A percentile compares a stretch with the other conserved stretches of the same genome.
Evolutionary conservation across 37 sponge, comb jelly and placozoan species (phyloP).

Genomic region (Halichondria panicea): DNA sequence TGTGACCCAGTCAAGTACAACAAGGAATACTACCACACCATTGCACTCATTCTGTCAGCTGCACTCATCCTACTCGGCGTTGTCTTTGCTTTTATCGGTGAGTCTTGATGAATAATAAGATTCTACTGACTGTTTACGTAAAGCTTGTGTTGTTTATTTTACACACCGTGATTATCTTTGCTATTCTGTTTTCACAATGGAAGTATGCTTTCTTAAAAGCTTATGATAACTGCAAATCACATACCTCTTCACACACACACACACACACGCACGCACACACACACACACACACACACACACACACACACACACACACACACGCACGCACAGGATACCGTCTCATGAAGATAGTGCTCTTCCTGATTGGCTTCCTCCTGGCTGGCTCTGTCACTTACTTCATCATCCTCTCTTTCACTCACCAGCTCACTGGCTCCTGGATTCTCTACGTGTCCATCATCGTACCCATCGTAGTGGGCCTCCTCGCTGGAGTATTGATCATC

Average conservation of each 20-base stretch:
- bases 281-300: constrained; percentile 25
- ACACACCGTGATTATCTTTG: neutral
- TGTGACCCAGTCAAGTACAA: constrained; percentile 47
- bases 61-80: constrained; percentile 21
- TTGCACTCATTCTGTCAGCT: constrained; percentile 32
- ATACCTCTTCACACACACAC: constrained; percentile 45
- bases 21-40: constrained; percentile 14
- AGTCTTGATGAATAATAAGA: no score
- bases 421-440: constrained; percentile 18
- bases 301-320: constrained; percentile 17
- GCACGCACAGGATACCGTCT: constrained; percentile 38
- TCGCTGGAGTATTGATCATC: constrained; percentile 39
- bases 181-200: neutral
- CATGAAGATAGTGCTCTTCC: constrained; percentile 49
- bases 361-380: constrained; percentile 51
- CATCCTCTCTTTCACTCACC: constrained; percentile 1
- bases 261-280: constrained; percentile 33
- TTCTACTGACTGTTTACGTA: no score
- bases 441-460: constrained; percentile 5
- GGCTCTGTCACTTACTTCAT: constrained; percentile 37
- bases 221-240: no score
- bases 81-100: constrained; percentile 51
- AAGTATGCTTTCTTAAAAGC: no score
- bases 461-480: constrained; percentile 23
- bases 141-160: neutral